Evolutionary conservation across 2,888 invertebrate genomes (phyloP).

Genomic region (Zygothrica quintamaculata): DNA sequence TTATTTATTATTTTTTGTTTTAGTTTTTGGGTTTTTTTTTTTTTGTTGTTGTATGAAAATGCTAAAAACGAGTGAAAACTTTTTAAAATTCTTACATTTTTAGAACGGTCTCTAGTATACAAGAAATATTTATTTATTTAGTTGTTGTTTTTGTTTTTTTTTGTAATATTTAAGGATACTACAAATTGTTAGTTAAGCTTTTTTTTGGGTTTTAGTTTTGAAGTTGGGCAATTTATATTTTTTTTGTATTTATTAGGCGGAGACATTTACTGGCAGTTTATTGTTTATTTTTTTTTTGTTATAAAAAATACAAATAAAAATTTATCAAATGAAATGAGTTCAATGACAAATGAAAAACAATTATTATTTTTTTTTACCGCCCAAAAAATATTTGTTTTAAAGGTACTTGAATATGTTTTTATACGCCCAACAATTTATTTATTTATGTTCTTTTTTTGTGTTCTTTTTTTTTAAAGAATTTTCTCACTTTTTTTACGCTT

Average conservation of each 20-base stretch:
- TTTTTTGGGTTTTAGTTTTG: constrained; percentile 27
- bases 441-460: constrained; percentile 10
- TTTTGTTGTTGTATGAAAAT: constrained; percentile 10
- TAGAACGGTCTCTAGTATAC: constrained; percentile 6
- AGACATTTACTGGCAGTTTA: constrained; percentile 77
- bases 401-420: constrained; percentile 36
- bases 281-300: constrained; percentile 52
- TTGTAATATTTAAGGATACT: constrained; percentile 19
- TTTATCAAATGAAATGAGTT: constrained; percentile 36
- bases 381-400: constrained; percentile 30
- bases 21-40: not conserved
- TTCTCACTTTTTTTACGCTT: constrained; percentile 42
- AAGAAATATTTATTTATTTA: not conserved
- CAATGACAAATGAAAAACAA: constrained; percentile 35
- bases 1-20: constrained; percentile 9
- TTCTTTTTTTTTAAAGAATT: no score
- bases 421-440: constrained; percentile 39
- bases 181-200: constrained; percentile 32
- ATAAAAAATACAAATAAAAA: constrained; percentile 23
- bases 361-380: constrained; percentile 54
- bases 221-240: constrained; percentile 39
- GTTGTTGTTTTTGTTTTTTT: constrained; percentile 1
- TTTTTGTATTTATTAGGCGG: constrained; percentile 70
- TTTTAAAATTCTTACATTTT: constrained; percentile 8
- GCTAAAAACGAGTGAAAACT: constrained; percentile 17